Evolutionary conservation across 2,888 invertebrate species (phyloP).

Genomic region (Polyommatus iphigenia): DNA sequence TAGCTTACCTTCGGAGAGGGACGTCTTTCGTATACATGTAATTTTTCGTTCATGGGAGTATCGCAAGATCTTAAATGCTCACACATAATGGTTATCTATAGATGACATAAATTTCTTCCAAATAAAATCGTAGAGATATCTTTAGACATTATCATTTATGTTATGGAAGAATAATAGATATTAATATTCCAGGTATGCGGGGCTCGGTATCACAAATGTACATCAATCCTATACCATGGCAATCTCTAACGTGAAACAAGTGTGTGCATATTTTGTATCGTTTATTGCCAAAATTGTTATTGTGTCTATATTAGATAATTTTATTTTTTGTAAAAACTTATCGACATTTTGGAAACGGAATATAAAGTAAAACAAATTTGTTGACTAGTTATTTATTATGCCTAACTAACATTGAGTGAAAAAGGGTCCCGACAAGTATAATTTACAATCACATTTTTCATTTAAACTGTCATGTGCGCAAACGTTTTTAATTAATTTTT

Average conservation of each 20-base stretch:
- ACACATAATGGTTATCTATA: too few relatives aligned
- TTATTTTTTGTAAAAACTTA: background rate
- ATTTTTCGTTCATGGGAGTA: too few relatives aligned
- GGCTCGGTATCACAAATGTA: conserved; percentile 83
- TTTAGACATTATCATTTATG: too few relatives aligned
- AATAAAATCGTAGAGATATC: too few relatives aligned
- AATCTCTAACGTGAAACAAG: conserved; percentile 59
- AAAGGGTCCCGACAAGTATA: conserved; percentile 45
- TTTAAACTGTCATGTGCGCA: background rate
- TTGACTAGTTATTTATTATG: conserved; percentile 32
- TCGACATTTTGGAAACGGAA: conserved; percentile 34
- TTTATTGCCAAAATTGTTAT: background rate
- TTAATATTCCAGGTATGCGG: conserved; percentile 77
- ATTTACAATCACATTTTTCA: conserved; percentile 26
- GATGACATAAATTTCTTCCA: too few relatives aligned
- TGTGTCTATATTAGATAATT: background rate
- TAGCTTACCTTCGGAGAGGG: too few relatives aligned
- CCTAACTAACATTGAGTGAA: conserved; percentile 36
- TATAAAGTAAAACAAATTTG: conserved; percentile 54
- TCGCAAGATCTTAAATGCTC: too few relatives aligned
- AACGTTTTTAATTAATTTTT: background rate
- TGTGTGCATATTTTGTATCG: background rate
- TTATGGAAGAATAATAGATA: background rate
- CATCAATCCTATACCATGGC: conserved; percentile 84
- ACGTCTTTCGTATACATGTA: too few relatives aligned